Conservation (phyloP, 2,113 vertebrate species). For the Canis aureus region DNA sequence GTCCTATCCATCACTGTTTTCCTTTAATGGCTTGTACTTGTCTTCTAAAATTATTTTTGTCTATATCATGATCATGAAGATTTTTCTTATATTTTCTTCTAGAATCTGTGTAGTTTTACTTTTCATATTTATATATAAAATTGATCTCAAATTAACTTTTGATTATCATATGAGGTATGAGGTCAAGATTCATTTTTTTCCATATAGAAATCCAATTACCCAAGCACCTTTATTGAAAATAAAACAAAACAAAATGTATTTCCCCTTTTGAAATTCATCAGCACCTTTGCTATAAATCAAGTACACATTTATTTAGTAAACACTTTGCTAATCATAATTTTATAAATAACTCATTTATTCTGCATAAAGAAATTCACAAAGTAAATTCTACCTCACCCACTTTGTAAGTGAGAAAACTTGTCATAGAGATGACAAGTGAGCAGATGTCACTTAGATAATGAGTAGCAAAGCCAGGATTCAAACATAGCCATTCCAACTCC, state of each 20-base stretch:
- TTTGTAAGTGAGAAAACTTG: neutral
- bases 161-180: neutral
- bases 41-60: neutral
- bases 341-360: neutral
- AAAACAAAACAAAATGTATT: neutral
- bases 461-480: neutral
- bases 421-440: neutral
- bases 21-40: neutral
- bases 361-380: neutral
- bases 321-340: neutral
- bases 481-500: neutral
- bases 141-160: neutral
- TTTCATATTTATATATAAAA: conserved; percentile 8
- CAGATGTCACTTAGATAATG: neutral
- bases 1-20: neutral
- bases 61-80: neutral
- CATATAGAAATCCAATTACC: neutral
- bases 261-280: neutral
- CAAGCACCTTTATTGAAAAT: neutral
- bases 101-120: neutral
- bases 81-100: neutral
- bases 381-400: neutral
- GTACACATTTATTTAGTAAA: neutral
- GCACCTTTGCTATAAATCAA: neutral
- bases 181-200: neutral